These are phyloP conservation scores for Nemurella pictetii DNA, from an alignment of 2,888 invertebrate genomes.

Conservation along the genomic window DNA sequence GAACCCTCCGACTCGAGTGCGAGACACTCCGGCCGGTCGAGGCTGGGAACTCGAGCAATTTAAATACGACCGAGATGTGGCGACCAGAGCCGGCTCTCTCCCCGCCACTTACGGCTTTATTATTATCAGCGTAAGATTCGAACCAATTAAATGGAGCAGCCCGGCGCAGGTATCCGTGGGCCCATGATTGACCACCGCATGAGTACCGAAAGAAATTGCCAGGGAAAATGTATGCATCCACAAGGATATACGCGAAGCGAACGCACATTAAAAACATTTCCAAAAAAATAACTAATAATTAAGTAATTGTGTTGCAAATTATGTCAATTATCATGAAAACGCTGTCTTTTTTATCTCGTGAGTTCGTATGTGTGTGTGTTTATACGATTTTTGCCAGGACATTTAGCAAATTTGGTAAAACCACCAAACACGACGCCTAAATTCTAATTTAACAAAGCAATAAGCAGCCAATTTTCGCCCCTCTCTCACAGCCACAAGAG, in stretches of 20 bases:
- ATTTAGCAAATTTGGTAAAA: not conserved
- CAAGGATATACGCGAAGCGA: not conserved
- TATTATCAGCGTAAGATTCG: not conserved
- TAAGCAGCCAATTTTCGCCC: not conserved
- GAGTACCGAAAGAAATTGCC: not conserved
- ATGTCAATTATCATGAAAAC: not conserved
- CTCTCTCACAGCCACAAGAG: too few species aligned
- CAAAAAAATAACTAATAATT: not conserved
- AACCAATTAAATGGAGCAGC: constrained; percentile 19
- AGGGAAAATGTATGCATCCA: not conserved
- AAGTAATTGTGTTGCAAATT: not conserved
- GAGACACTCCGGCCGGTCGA: not conserved
- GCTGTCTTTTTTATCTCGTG: not conserved
- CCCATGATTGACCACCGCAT: not conserved
- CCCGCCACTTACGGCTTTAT: not conserved
- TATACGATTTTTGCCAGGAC: not conserved
- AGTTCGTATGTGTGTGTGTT: not conserved
- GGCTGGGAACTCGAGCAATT: constrained; percentile 11
- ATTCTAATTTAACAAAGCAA: not conserved
- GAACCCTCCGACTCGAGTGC: not conserved
- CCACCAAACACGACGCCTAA: not conserved
- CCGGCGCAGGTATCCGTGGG: not conserved
- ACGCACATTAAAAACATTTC: not conserved
- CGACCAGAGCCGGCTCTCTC: not conserved
- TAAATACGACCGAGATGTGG: constrained; percentile 3